Percentiles rank a stretch among this genome's conserved stretches.
phyloP scores from a whole-genome alignment of 2,888 invertebrate species.

The Dysmachus trigonus region DNA sequence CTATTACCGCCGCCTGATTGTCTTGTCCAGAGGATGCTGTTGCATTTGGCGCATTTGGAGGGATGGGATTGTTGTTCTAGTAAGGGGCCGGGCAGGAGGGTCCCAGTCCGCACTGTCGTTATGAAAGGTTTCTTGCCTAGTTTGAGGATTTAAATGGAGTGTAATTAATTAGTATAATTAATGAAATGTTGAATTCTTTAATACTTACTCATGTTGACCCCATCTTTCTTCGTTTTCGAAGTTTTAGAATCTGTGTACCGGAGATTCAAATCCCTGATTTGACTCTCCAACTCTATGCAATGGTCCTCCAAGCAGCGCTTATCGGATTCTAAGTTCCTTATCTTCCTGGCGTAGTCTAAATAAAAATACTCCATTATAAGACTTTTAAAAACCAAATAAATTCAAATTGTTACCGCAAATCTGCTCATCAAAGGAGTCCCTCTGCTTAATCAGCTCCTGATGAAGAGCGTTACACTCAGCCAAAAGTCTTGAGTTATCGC shows the following conservation, averaged over 20 bases:
- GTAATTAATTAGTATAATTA: not conserved
- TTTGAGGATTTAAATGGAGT: not conserved
- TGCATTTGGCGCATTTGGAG: conserved; percentile 60
- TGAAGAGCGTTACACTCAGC: conserved; percentile 80
- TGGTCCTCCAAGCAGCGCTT: conserved; percentile 65
- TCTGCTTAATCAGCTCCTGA: conserved; percentile 71
- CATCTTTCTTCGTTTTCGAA: conserved; percentile 53
- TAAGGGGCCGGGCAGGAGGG: conserved; percentile 53
- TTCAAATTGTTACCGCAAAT: conserved; percentile 64
- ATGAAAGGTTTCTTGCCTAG: conserved; percentile 62
- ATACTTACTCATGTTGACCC: conserved; percentile 52
- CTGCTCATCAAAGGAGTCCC: conserved; percentile 72
- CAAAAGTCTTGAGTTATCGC: conserved; percentile 79
- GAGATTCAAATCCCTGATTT: conserved; percentile 65
- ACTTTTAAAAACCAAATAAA: not conserved
- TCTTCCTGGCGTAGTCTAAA: conserved; percentile 66
- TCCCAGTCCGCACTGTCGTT: conserved; percentile 60
- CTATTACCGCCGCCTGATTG: conserved; percentile 57
- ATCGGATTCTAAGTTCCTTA: conserved; percentile 68
- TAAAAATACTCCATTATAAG: conserved; percentile 51
- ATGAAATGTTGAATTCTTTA: not conserved
- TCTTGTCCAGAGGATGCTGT: conserved; percentile 55
- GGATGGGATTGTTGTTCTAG: conserved; percentile 43
- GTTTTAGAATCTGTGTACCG: conserved; percentile 64
- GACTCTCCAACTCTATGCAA: conserved; percentile 64